Evolutionary conservation across 2,888 invertebrate species (phyloP).

Genomic region (Macaria notata): DNA sequence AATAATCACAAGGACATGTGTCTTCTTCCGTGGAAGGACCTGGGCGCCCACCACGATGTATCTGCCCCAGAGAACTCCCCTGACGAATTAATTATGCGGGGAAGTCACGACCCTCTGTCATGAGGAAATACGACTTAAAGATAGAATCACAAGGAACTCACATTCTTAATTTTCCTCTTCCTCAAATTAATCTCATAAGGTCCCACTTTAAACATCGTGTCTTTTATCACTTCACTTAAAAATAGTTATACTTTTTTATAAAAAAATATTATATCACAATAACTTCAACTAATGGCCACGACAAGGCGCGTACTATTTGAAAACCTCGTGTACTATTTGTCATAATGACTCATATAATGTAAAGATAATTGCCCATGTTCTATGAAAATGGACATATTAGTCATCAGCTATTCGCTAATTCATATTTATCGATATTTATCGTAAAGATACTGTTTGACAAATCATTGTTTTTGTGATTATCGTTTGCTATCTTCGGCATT

Average conservation of each 20-base stretch:
- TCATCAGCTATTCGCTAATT: constrained; percentile 23
- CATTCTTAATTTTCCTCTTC: constrained; percentile 13
- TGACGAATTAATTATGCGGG: too few relatives aligned
- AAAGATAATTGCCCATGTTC: constrained; percentile 29
- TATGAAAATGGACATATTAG: constrained; percentile 26
- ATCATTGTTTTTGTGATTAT: neutral
- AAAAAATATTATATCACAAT: neutral
- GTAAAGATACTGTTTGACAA: constrained; percentile 5
- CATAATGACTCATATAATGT: constrained; percentile 30
- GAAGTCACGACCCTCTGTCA: too few relatives aligned
- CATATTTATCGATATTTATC: constrained; percentile 20
- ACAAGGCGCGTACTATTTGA: constrained; percentile 24
- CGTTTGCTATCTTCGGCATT: too few relatives aligned
- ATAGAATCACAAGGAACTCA: constrained; percentile 2
- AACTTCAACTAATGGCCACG: constrained; percentile 18
- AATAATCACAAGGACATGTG: neutral
- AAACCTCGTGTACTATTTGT: constrained; percentile 20
- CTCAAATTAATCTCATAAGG: constrained; percentile 18
- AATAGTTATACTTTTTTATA: too few relatives aligned
- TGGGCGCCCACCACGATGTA: too few relatives aligned
- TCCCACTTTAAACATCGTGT: constrained; percentile 21
- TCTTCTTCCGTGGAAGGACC: too few relatives aligned
- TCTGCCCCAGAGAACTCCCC: too few relatives aligned
- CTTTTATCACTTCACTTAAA: neutral
- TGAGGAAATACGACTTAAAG: too few relatives aligned